These are phyloP conservation scores for Drosophila orena DNA, from an alignment of 1,140 invertebrate species.

Conservation along the genomic window DNA sequence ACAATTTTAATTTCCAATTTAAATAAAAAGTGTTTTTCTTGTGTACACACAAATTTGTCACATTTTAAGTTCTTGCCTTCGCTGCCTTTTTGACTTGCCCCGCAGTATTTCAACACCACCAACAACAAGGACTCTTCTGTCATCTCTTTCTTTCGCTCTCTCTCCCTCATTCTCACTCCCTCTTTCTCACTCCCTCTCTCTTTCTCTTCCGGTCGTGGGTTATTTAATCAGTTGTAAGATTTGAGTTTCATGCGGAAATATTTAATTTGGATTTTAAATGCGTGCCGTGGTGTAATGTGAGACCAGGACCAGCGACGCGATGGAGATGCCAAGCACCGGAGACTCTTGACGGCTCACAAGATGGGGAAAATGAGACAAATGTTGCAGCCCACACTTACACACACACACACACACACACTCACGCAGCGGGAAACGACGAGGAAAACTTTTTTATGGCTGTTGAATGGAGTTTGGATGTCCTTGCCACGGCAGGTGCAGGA, in stretches of 20 bases:
- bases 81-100: slow-evolving; percentile 73
- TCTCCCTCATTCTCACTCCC: too few relatives aligned
- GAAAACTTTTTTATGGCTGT: slow-evolving; percentile 58
- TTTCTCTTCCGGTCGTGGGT: slow-evolving; percentile 45
- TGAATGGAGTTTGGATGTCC: slow-evolving; percentile 40
- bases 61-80: slow-evolving; percentile 62
- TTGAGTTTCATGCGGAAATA: slow-evolving; percentile 82
- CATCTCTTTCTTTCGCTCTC: slow-evolving; percentile 1
- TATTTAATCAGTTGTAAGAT: slow-evolving; percentile 83
- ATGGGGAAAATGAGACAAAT: slow-evolving; percentile 66
- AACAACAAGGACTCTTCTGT: slow-evolving; percentile 1
- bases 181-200: neutral
- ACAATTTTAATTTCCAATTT: neutral
- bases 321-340: slow-evolving; percentile 31
- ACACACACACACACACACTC: neutral
- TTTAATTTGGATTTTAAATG: slow-evolving; percentile 83
- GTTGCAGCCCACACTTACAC: slow-evolving; percentile 29
- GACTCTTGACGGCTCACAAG: slow-evolving; percentile 52
- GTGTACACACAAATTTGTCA: slow-evolving; percentile 51
- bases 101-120: slow-evolving; percentile 31
- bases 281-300: slow-evolving; percentile 71
- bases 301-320: slow-evolving; percentile 28
- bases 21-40: neutral
- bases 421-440: slow-evolving; percentile 23
- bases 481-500: slow-evolving; percentile 57